These are phyloP conservation scores for Eristalinus aeneus DNA, from an alignment of 2,888 invertebrate genomes.

Conservation along the genomic window DNA sequence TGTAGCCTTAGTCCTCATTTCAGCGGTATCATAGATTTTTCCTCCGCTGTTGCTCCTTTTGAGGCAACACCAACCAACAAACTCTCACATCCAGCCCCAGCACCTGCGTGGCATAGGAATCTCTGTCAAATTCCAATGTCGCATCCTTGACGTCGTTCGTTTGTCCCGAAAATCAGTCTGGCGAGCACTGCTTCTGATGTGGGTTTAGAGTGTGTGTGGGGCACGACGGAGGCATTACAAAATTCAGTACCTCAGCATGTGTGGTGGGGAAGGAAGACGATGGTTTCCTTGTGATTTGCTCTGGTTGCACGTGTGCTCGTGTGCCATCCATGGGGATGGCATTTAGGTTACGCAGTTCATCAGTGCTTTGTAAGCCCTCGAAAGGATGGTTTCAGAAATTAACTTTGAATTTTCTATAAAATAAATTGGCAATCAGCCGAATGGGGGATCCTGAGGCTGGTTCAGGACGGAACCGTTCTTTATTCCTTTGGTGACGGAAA, in stretches of 20 bases:
- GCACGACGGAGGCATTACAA: conserved; percentile 52
- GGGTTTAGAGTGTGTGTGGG: conserved; percentile 24
- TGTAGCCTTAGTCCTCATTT: conserved; percentile 60
- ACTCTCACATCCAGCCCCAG: not conserved
- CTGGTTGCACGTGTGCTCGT: not conserved
- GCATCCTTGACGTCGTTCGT: conserved; percentile 19
- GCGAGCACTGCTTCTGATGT: conserved; percentile 36
- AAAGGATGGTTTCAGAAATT: conserved; percentile 37
- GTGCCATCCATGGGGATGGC: not conserved
- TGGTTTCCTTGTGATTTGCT: conserved; percentile 35
- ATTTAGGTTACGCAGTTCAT: conserved; percentile 1
- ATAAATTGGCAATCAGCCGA: conserved; percentile 45
- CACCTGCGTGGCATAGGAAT: conserved; percentile 35
- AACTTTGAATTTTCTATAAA: conserved; percentile 46
- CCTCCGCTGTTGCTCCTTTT: not conserved
- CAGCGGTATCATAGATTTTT: conserved; percentile 45
- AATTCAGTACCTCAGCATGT: conserved; percentile 44
- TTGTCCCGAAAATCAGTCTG: conserved; percentile 40
- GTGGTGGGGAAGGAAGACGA: conserved; percentile 24
- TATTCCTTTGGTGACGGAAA: not conserved
- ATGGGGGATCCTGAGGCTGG: not conserved
- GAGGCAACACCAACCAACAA: not conserved
- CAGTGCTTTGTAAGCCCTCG: conserved; percentile 16
- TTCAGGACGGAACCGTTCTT: not conserved
- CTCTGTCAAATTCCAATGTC: conserved; percentile 57